Conservation (phyloP, 30 jellyfish, hydroid and myxozoan species). For the Aurelia sp. region DNA sequence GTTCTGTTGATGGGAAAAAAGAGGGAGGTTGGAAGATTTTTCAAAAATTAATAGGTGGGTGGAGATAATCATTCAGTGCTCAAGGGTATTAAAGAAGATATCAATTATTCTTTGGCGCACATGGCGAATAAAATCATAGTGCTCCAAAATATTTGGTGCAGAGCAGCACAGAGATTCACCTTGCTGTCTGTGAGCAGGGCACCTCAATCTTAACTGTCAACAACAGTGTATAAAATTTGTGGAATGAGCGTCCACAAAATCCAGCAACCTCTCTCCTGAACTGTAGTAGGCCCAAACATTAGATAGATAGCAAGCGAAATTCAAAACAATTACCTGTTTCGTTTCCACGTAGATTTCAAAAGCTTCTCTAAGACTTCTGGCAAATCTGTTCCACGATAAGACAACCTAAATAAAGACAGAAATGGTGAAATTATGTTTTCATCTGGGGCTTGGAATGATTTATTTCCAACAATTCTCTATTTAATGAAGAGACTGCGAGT, state of each 20-base stretch:
- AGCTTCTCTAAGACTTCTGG: constrained; percentile 94
- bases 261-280: not conserved
- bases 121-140: too few relatives aligned
- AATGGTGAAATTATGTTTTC: not conserved
- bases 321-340: constrained; percentile 82
- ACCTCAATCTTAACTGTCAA: too few relatives aligned
- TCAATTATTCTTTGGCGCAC: too few relatives aligned
- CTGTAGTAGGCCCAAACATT: not conserved
- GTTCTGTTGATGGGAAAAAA: too few relatives aligned
- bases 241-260: not conserved
- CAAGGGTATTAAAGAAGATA: too few relatives aligned
- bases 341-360: constrained; percentile 85
- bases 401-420: constrained; percentile 70
- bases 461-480: not conserved
- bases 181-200: too few relatives aligned
- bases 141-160: too few relatives aligned
- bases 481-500: not conserved
- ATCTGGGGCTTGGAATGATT: not conserved
- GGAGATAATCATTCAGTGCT: too few relatives aligned
- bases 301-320: not conserved
- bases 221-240: too few relatives aligned
- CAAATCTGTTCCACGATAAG: constrained; percentile 97
- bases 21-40: too few relatives aligned
- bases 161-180: too few relatives aligned
- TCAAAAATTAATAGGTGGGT: too few relatives aligned